Conservation (phyloP, 2,797 vertebrate genomes). For the Adrianichthys oophorus region DNA sequence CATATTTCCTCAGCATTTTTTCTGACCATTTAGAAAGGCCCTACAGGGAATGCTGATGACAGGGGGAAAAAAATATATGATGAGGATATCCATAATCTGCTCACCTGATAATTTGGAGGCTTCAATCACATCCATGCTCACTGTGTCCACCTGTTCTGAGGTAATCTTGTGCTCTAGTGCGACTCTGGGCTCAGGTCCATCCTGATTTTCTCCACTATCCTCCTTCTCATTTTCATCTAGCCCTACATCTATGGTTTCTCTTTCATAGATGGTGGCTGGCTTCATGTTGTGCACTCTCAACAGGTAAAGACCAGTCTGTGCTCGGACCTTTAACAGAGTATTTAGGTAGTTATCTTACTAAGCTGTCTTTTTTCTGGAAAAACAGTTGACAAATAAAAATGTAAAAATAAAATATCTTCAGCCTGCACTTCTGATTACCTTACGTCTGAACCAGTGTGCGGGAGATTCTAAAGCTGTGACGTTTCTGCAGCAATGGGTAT, state of each 20-base stretch:
- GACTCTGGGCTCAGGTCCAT: neutral
- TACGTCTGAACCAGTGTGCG: slow-evolving; percentile 4
- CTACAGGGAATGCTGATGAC: too few relatives aligned
- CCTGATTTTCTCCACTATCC: slow-evolving; percentile 1
- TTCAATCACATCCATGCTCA: slow-evolving; percentile 17
- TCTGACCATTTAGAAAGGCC: too few relatives aligned
- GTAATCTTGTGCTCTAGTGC: slow-evolving; percentile 7
- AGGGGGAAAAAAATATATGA: too few relatives aligned
- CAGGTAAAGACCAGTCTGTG: slow-evolving; percentile 3
- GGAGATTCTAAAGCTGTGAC: neutral
- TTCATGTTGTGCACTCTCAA: slow-evolving; percentile 39
- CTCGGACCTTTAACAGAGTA: slow-evolving; percentile 17
- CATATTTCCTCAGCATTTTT: neutral
- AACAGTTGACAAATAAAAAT: too few relatives aligned
- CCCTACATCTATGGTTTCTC: slow-evolving; percentile 9
- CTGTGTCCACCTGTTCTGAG: slow-evolving; percentile 11
- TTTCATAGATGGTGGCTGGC: slow-evolving; percentile 18
- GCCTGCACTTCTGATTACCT: slow-evolving; percentile 34
- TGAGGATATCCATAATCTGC: neutral
- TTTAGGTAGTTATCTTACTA: neutral
- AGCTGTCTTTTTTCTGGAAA: neutral
- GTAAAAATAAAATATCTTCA: neutral
- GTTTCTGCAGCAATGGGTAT: neutral
- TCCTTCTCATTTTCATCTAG: slow-evolving; percentile 23
- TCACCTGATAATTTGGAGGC: slow-evolving; percentile 28